Base-by-base conservation (phyloP, 2,113 vertebrate species). In the Neolamprologus caudopunctatus region DNA sequence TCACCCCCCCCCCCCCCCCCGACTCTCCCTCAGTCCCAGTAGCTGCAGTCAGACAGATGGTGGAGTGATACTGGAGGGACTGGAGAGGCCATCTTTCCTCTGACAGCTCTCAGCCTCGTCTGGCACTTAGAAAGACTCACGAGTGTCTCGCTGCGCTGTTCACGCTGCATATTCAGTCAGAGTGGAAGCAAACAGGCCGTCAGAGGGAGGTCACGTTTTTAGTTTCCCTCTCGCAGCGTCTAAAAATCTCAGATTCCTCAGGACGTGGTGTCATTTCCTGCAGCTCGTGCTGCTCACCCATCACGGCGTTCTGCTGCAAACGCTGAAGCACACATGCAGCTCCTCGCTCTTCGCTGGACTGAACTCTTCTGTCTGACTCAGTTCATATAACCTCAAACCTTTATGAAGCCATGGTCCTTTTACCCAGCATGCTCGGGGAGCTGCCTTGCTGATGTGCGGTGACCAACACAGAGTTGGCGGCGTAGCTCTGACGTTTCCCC, bases 41-140 rank as follows among this genome's bases (percentile, higher is more conserved):
- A 37, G 83, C 87, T 58, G 66, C 87, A 17, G 81, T 35, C 79
- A 57, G 82, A 81, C 93, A 92, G 93, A 92, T 92, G 93, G 91
- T 82, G 54, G 73, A 81, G 66, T 10, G 78, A 81, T 51, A 50
- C 84, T 91, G 86, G 84, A 55, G 75, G 82, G 42, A 78, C 86
- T 83, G 84, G 86, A 50, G 85, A 83, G 37, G 42, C 61, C 73
- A 75, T 86, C 55, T 73, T 78, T 82, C 33, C 80, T 85, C 66
- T 90, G 88, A 88, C 89, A 86, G 86, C 83, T 81, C 82, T 79
- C 83, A 4, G 84, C 81, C 85, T 85, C 45, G 7, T 35, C 37
- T 54, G 78, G 53, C 85, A 31, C 63, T 89, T 4, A 68, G 78
- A 82, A 58, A 89, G 80, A 13, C 63, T 57, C 78, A 66, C 63